Evolutionary conservation across 2,113 vertebrate genomes (phyloP), one percentile per base, ranked within the genome.

Genomic region (Girardinichthys multiradiatus): DNA sequence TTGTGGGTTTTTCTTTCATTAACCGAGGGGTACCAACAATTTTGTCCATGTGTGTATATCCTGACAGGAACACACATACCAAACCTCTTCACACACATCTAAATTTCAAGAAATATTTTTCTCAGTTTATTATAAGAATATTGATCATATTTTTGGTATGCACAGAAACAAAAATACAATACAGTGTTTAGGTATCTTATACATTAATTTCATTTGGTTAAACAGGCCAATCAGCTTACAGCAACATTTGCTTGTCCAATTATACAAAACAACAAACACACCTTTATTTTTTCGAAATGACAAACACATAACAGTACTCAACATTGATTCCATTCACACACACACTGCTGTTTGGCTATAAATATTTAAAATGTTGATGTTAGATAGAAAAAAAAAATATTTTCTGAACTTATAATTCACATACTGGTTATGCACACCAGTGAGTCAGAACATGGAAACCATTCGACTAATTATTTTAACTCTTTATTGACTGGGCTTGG

Each of bases 61-160:
- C n/a, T n/a, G n/a, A n/a, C n/a, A n/a, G 27, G 31, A 35, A 62
- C 28, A 70, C 30, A 19, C 13, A 39, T 68, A 57, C 27, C 59
- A 64, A 54, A 3, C 12, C 7, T 13, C 28, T 29, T 1, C 30
- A 81, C 30, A 71, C 8, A 26, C 31, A 24, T 37, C n/a, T 64
- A 0, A 1, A 28, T 60, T 64, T 15, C 26, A 59, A 75, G 61
- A 70, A 79, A 71, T 7, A 37, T 70, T 89, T 72, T 76, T 86
- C 76, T n/a, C 21, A 59, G 57, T 95, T 94, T 93, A 93, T 93
- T 95, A 94, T 84, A 95, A 95, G 91, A 94, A 94, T 94, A 95
- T 88, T 82, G 57, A 81, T 92, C 57, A 86, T 82, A 74, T 87
- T 93, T 92, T 92, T 91, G 86, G 86, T 89, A 89, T 90, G 86